These are phyloP conservation scores for Frankliniella intonsa DNA, from an alignment of 2,888 invertebrate species.

Conservation along the genomic window DNA sequence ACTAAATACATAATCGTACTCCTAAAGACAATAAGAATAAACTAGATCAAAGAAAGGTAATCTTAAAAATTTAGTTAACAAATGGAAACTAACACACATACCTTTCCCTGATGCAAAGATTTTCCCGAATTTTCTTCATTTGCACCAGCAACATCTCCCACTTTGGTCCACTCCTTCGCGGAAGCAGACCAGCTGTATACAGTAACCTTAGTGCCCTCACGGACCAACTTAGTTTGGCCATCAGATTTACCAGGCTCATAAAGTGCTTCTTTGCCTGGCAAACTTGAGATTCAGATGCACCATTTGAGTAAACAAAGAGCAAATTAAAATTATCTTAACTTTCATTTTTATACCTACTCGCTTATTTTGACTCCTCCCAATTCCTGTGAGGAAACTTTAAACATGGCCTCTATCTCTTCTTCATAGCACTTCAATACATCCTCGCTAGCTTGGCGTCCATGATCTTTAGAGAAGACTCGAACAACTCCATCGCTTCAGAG, in stretches of 20 bases:
- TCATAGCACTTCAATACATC: conserved; percentile 61
- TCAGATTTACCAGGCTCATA: conserved; percentile 70
- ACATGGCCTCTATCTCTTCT: conserved; percentile 63
- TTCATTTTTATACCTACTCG: conserved; percentile 55
- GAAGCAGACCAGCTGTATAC: conserved; percentile 73
- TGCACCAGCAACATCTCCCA: conserved; percentile 86
- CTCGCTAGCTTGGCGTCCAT: conserved; percentile 63
- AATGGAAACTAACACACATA: conserved; percentile 41
- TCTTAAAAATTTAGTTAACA: not conserved
- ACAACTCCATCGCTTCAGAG: conserved; percentile 76
- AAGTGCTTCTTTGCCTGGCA: conserved; percentile 76
- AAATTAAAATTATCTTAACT: not conserved
- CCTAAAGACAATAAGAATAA: conserved; percentile 45
- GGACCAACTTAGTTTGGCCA: conserved; percentile 81
- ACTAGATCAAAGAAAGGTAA: conserved; percentile 28
- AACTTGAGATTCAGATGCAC: conserved; percentile 48
- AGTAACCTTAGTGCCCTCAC: conserved; percentile 66
- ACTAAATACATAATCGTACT: conserved; percentile 92
- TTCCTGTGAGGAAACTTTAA: conserved; percentile 61
- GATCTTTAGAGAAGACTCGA: conserved; percentile 75
- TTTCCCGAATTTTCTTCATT: conserved; percentile 64
- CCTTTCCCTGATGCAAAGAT: conserved; percentile 76
- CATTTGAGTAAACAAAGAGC: conserved; percentile 28
- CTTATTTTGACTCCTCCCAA: conserved; percentile 81
- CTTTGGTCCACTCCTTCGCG: conserved; percentile 68